A percentile compares a stretch with the other conserved stretches of the same genome.
Evolutionary conservation across 2,113 vertebrate species (phyloP).

Genomic region (Macrotis lagotis): DNA sequence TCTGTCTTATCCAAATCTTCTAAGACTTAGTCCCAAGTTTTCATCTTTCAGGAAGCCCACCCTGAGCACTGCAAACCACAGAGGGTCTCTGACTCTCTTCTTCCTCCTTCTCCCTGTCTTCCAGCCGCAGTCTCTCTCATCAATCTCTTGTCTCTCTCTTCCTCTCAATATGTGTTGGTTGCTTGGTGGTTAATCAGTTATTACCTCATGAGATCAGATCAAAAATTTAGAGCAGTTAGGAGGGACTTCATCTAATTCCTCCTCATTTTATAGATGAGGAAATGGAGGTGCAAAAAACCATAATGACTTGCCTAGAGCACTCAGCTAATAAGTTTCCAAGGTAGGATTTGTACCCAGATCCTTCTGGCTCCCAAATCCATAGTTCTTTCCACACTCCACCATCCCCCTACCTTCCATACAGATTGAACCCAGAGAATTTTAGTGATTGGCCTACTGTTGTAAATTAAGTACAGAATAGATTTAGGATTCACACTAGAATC

Average conservation of each 20-base stretch:
- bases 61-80: neutral
- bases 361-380: too few species aligned
- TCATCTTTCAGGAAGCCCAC: neutral
- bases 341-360: neutral
- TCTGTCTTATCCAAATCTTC: neutral
- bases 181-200: neutral
- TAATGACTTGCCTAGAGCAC: neutral
- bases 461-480: neutral
- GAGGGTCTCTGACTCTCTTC: neutral
- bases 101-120: too few species aligned
- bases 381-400: too few species aligned
- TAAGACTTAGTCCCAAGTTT: neutral
- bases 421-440: neutral
- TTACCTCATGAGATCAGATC: conserved; percentile 46
- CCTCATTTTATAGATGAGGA: conserved; percentile 52
- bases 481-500: neutral
- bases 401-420: neutral
- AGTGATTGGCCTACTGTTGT: neutral
- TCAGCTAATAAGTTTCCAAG: neutral
- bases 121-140: too few species aligned
- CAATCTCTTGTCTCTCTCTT: too few species aligned
- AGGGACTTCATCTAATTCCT: neutral
- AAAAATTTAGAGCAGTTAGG: neutral
- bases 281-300: neutral
- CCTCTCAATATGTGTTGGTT: neutral